A percentile compares a stretch with the other conserved stretches of the same genome.
These are phyloP conservation scores for Agonopterix alstromeriana DNA, from an alignment of 2,888 invertebrate species.

Conservation along the genomic window DNA sequence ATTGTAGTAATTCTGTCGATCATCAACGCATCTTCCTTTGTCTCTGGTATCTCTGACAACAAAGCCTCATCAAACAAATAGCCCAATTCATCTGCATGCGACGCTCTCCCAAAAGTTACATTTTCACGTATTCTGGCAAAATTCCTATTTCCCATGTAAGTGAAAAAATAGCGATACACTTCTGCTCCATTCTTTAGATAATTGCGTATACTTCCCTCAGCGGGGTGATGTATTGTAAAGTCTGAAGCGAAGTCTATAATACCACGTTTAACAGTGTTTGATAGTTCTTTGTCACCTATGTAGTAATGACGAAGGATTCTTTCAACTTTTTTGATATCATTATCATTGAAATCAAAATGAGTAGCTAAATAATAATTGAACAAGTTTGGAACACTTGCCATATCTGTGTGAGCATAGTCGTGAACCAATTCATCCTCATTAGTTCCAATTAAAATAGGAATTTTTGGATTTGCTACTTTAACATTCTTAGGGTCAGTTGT, in stretches of 20 bases:
- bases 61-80: constrained; percentile 29
- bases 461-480: constrained; percentile 6
- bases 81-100: constrained; percentile 33
- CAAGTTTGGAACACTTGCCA: constrained; percentile 11
- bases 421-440: constrained; percentile 17
- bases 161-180: constrained; percentile 31
- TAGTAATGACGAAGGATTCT: constrained; percentile 22
- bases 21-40: constrained; percentile 29
- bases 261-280: constrained; percentile 4
- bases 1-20: constrained; percentile 45
- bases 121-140: constrained; percentile 16
- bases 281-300: constrained; percentile 21
- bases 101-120: constrained; percentile 18
- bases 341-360: constrained; percentile 13
- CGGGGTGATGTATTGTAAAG: constrained; percentile 21
- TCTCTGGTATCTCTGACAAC: background rate
- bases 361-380: constrained; percentile 12
- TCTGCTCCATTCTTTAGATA: constrained; percentile 18
- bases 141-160: constrained; percentile 31
- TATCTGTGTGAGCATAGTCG: constrained; percentile 6
- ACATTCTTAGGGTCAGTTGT: constrained; percentile 8
- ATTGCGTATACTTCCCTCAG: constrained; percentile 20
- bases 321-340: constrained; percentile 9
- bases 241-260: constrained; percentile 27
- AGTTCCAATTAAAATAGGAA: constrained; percentile 14